Percentiles rank a stretch among this genome's conserved stretches.
These are phyloP conservation scores for Perizoma affinitatum DNA, from an alignment of 2,888 invertebrate species.

Conservation along the genomic window DNA sequence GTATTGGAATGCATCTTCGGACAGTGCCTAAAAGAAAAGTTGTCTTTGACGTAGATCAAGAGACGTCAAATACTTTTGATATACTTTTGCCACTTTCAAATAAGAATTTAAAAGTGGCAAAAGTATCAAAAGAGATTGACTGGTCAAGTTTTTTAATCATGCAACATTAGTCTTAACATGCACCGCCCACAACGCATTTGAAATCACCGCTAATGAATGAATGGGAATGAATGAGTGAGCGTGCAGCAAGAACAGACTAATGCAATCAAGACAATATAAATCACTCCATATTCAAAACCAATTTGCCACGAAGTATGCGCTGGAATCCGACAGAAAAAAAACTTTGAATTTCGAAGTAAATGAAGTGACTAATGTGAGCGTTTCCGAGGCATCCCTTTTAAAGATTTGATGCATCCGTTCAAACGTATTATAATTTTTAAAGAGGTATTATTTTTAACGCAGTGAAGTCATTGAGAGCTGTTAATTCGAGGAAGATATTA, in stretches of 20 bases:
- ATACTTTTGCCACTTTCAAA: too few relatives aligned
- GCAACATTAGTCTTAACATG: not conserved
- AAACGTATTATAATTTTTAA: conserved; percentile 24
- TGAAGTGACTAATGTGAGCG: conserved; percentile 61
- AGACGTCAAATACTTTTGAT: too few relatives aligned
- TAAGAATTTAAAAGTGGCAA: not conserved
- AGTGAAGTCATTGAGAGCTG: conserved; percentile 41
- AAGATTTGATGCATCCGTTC: conserved; percentile 34
- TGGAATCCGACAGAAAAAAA: conserved; percentile 42
- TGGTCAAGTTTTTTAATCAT: not conserved
- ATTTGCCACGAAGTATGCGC: conserved; percentile 52
- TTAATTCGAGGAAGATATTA: conserved; percentile 46
- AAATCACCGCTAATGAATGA: conserved; percentile 47
- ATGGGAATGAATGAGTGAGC: conserved; percentile 52
- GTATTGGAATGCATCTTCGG: conserved; percentile 3
- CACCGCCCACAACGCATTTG: not conserved
- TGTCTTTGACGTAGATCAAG: not conserved
- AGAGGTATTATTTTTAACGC: conserved; percentile 45
- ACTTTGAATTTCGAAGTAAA: conserved; percentile 55
- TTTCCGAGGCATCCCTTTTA: conserved; percentile 55
- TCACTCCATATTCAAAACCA: conserved; percentile 59
- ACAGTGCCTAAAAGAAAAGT: not conserved
- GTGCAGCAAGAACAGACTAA: conserved; percentile 52
- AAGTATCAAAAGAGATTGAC: not conserved
- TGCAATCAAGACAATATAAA: conserved; percentile 56